Conservation (phyloP, 2,797 vertebrate genomes). For the Pteropus rufus region DNA sequence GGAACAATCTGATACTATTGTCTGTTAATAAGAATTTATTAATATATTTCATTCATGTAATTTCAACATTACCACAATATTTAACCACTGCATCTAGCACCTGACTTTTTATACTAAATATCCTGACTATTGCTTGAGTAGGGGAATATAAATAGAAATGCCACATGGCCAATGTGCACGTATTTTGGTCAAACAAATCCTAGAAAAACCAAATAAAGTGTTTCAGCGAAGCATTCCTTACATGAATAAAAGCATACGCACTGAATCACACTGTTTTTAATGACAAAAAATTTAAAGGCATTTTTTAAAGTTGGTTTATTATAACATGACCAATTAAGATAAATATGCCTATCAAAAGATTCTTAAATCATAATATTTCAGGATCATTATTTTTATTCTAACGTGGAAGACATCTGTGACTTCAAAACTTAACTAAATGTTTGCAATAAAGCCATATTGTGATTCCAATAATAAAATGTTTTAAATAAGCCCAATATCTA, state of each 20-base stretch:
- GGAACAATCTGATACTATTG: conserved; percentile 99
- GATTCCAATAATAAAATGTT: neutral
- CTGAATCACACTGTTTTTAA: neutral
- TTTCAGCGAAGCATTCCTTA: neutral
- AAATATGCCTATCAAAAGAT: neutral
- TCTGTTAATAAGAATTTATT: conserved; percentile 82
- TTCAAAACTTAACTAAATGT: neutral
- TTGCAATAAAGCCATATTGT: neutral
- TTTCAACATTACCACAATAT: neutral
- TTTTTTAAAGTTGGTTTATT: neutral
- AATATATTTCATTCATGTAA: conserved; percentile 7
- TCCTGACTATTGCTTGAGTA: neutral
- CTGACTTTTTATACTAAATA: conserved; percentile 25
- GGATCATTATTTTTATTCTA: neutral
- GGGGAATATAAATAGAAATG: conserved; percentile 21
- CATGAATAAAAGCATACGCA: neutral
- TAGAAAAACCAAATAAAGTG: neutral
- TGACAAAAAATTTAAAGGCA: neutral
- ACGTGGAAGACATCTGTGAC: neutral
- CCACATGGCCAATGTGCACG: neutral
- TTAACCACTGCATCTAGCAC: neutral
- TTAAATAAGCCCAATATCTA: neutral
- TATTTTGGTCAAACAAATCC: conserved; percentile 3
- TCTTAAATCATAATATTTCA: neutral
- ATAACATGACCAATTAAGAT: neutral